Evolutionary conservation across 2,797 vertebrate species (phyloP), one percentile per base, ranked within the genome.

Genomic region (Lacerta viridis): DNA sequence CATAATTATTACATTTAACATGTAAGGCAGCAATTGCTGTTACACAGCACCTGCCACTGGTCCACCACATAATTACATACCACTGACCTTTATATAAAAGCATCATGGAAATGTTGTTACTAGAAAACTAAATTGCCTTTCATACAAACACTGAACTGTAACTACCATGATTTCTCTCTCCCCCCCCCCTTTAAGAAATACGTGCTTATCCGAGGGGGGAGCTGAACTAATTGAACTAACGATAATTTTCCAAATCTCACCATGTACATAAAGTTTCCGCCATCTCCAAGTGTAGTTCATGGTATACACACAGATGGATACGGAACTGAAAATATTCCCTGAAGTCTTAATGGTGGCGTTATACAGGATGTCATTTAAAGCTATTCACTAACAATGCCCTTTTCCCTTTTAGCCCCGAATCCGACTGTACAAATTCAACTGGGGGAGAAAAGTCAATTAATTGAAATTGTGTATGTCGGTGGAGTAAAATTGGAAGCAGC

Each of bases 101-200:
- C 96, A 96, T 98, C 98, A 97, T 98, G 97, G 97, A 98, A 98
- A 98, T 98, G 95, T 97, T 96, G 96, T 97, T 98, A 96, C 97
- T 97, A 96, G 94, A 94, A 95, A 96, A 95, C 96, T 95, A 95
- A 95, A 94, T 76, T 92, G 93, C 95, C 95, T 94, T 90, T 96
- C 7, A 20, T 91, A 94, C 95, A 89, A 97, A 96, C 95, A 95
- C 94, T 95, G 96, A 96, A 95, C 93, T 92, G 95, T 96, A 97
- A 97, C 97, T 97, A 96, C 95, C 95, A 96, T 96, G 96, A 93
- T 96, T 95, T 97, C 95, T 96, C 88, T 78, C 33, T 5, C 39
- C 3, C 7, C 33, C 25, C 3, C 5, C 5, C 33, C 36, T 74
- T 79, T 88, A 59, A 77, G 27, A 88, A 92, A 85, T 89, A 83